Percentiles rank a stretch among this genome's conserved stretches.
Conservation (phyloP, 2,888 invertebrate genomes). For the Strigamia maritima region DNA sequence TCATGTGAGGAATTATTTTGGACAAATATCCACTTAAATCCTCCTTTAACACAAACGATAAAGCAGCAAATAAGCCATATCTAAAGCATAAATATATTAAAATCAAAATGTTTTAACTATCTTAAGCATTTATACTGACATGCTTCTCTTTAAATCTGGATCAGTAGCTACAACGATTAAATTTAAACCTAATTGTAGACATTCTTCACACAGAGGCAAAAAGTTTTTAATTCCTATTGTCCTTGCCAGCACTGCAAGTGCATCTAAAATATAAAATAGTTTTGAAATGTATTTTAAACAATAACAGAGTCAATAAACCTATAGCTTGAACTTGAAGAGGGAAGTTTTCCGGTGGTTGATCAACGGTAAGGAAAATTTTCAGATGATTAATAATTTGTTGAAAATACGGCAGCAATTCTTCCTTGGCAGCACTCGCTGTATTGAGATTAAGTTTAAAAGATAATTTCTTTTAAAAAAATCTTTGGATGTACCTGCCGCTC, state of each 20-base stretch:
- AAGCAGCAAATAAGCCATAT: conserved; percentile 68
- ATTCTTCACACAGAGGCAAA: conserved; percentile 65
- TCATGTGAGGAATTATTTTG: conserved; percentile 64
- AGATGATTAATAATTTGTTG: conserved; percentile 64
- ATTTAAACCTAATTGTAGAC: conserved; percentile 64
- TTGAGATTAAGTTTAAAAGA: neutral
- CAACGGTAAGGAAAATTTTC: conserved; percentile 60
- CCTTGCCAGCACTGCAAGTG: conserved; percentile 67
- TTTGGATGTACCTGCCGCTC: conserved; percentile 58
- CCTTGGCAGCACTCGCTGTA: conserved; percentile 66
- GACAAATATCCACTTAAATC: conserved; percentile 65
- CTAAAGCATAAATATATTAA: conserved; percentile 44
- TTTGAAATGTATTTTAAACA: neutral
- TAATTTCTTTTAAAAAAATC: neutral
- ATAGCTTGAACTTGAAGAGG: conserved; percentile 67
- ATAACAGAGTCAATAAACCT: conserved; percentile 54
- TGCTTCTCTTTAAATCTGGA: conserved; percentile 64
- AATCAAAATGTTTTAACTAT: neutral
- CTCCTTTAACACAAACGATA: conserved; percentile 67
- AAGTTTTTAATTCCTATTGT: conserved; percentile 68
- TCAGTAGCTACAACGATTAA: conserved; percentile 64
- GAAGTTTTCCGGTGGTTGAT: conserved; percentile 60
- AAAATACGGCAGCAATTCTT: conserved; percentile 69
- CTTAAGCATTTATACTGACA: conserved; percentile 31
- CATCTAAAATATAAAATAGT: conserved; percentile 56